Evolutionary conservation across 2,113 vertebrate species (phyloP), one percentile per base, ranked within the genome.

Genomic region (Mellivora capensis): DNA sequence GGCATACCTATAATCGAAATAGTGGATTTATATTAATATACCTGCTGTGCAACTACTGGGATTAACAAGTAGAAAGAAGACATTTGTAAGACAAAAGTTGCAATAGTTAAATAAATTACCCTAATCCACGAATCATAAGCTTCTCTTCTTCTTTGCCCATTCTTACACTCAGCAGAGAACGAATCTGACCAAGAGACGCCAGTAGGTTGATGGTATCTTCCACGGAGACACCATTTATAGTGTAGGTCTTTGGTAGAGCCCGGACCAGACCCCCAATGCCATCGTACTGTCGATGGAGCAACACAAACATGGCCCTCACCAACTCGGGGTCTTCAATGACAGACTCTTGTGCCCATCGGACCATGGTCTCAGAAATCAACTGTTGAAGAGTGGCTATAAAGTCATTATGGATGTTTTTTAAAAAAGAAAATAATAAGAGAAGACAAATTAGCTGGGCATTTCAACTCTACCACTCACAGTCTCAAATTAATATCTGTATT

Each of bases 81-180:
- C 20, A 81, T 49, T 2, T 47, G 27, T 7, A 87, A 94, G 96
- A 49, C 71, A 88, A 94, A 29, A 49, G 82, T 34, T 34, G 64
- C 1, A 34, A 74, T 3, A 10, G 34, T 82, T 29, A 59, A 72
- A 18, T 76, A 54, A 96, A 93, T 99, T 98, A 99, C 99, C 99
- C 99, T 44, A 99, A 98, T 67, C 99, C 99, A 52, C 99, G 98
- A 97, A 99, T 99, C 99, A 99, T 99, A n/a, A 99, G 99, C 42
- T 99, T 99, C 98, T 99, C 99, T 96, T 99, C 99, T 86, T 99
- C 99, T 77, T 99, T 99, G 42, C 99, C 99, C 99, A 99, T 99
- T 49, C 99, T 99, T 85, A 99, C 99, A 18, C 99, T 99, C 76
- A 99, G 99, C 96, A 99, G 98, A 44, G 99, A 99, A 57, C 99